Base-by-base conservation (phyloP, 2,113 vertebrate species). In the Mus pahari region DNA sequence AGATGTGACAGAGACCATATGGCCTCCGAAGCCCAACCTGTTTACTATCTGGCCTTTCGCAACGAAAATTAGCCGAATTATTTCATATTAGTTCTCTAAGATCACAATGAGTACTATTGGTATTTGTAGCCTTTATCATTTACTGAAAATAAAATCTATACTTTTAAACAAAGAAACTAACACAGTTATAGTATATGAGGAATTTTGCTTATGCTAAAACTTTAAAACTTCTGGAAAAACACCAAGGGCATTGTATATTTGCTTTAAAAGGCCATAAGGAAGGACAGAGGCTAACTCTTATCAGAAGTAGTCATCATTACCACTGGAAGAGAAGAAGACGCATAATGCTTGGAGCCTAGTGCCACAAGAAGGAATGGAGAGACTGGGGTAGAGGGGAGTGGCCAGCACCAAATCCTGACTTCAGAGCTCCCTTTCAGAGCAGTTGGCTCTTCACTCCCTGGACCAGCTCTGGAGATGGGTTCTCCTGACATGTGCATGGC, bases 141-240 rank as follows among this genome's bases (percentile, higher is more conserved):
- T 94, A 42, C 2, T 58, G 33, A 64, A 24, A 96, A 92, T 89
- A 89, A 58, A 95, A 92, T n/a, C 74, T 79, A 8, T 5, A 94
- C 92, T 94, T 64, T 95, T 71, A 83, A 94, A 86, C 58, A n/a
- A 94, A 96, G 92, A 92, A 74, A 90, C 78, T 45, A 42, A 11
- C 79, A 92, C 53, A 33, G 1, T 60, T 96, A 0, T 48, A 28
- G 3, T 55, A 39, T 75, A 71, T 90, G 58, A 66, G 53, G 68
- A 83, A 36, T 83, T 96, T 94, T 92, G 8, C 28, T 19, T 88
- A 33, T 92, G 75, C 3, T 53, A 62, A 88, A 96, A 89, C 83
- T 87, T 83, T 60, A 14, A 94, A 55, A 77, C 48, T 90, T 91
- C 42, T 73, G 55, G 60, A 60, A 62, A 66, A 89, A 45, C 78